These are phyloP conservation scores for Tychaedon coryphoeus DNA, from an alignment of 2,113 vertebrate species.

Conservation along the genomic window DNA sequence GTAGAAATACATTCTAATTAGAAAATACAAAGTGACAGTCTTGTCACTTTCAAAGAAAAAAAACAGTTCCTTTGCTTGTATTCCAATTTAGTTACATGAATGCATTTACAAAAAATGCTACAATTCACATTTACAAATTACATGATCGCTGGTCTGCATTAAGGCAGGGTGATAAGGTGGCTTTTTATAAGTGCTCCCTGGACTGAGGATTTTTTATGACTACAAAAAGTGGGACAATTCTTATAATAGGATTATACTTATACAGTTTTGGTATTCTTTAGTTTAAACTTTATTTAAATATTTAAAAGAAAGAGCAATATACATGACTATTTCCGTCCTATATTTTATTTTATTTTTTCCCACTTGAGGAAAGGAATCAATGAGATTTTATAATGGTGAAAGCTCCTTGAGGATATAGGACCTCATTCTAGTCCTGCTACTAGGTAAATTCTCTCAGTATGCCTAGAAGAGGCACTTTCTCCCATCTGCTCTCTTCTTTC, in stretches of 20 bases:
- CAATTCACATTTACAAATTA: not conserved
- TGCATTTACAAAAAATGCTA: not conserved
- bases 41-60: not conserved
- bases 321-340: not conserved
- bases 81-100: not conserved
- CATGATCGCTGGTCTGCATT: not conserved
- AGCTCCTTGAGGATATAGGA: not conserved
- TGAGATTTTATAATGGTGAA: not conserved
- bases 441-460: not conserved
- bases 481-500: not conserved
- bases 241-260: not conserved
- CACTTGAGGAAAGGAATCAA: not conserved
- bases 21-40: not conserved
- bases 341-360: not conserved
- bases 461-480: not conserved
- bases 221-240: not conserved
- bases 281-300: not conserved
- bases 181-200: not conserved
- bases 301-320: not conserved
- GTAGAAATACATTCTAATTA: not conserved
- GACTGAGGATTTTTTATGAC: not conserved
- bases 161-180: not conserved
- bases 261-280: not conserved
- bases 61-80: not conserved
- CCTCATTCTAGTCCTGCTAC: not conserved